Evolutionary conservation across 2,797 vertebrate genomes (phyloP), one percentile per base, ranked within the genome.

Genomic region (Squalus acanthias): DNA sequence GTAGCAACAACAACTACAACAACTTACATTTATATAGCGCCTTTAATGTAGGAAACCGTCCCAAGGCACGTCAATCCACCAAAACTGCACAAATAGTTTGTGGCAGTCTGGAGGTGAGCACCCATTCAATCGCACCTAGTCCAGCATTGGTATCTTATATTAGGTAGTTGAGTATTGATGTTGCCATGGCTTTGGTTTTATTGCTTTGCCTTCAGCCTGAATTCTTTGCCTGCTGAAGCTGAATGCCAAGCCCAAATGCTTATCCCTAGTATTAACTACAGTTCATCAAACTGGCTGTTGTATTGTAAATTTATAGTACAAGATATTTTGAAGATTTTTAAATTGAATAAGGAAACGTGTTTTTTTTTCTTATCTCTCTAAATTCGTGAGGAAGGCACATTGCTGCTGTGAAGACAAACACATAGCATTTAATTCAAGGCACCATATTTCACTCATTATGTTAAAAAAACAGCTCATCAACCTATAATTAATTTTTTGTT

Each of bases 401-500:
- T 53, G 46, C 50, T 57, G 50, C 50, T 60, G 22, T 29, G 70
- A 95, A 95, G 74, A 57, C 94, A 95, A 95, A 76, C 70, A 74
- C 10, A n/a, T 46, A 29, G 70, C 26, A 57, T 57, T 95, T 72
- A 95, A 95, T 74, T 95, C 76, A 53, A 95, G 57, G 26, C 12
- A 95, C 70, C 70, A 95, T 76, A 95, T 95, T 95, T 95, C 70
- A 76, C 70, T 95, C 94, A 95, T 95, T 95, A 95, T 3, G 10
- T 76, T 95, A 70, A 97, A 96, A 96, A 74, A 89, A 96, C 74
- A 88, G 67, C 39, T 95, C 92, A 72, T 96, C 63, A 79, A 26
- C 87, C 96, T 76, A 82, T 97, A 97, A 97, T 97, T 97, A 97
- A 97, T 97, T 97, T 88, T 95, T 97, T 76, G 95, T 98, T 96